Percentiles rank a stretch among this genome's conserved stretches.
Evolutionary conservation across 2,797 vertebrate genomes (phyloP).

Genomic region (Leuciscus waleckii): DNA sequence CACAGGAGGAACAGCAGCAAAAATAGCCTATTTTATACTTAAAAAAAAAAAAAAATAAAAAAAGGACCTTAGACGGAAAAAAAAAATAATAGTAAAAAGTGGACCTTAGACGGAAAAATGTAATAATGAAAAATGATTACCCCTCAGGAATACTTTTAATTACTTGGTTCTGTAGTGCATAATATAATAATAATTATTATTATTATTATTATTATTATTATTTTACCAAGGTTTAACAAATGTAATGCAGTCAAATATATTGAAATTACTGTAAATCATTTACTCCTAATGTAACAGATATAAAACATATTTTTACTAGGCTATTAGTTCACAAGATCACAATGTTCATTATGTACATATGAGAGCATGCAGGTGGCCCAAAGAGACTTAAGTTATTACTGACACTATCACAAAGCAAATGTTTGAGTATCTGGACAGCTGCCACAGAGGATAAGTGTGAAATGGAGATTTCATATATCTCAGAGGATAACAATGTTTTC

Average conservation of each 20-base stretch:
- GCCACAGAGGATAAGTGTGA: conserved; percentile 54
- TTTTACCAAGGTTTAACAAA: neutral
- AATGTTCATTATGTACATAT: conserved; percentile 40
- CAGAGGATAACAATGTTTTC: conserved; percentile 57
- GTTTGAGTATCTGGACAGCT: conserved; percentile 47
- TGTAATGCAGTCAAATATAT: neutral
- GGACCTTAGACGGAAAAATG: no score
- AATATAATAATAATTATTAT: no score
- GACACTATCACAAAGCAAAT: conserved; percentile 49
- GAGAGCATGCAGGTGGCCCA: conserved; percentile 37
- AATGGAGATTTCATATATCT: conserved; percentile 61
- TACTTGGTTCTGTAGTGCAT: neutral
- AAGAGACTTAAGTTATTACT: conserved; percentile 56
- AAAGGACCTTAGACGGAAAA: no score
- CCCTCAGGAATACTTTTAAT: neutral
- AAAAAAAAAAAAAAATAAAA: neutral
- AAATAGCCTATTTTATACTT: neutral
- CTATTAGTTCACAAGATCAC: conserved; percentile 41
- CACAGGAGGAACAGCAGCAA: neutral
- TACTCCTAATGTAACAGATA: neutral
- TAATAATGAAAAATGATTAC: neutral
- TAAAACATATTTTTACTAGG: conserved; percentile 23
- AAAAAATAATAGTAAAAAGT: no score
- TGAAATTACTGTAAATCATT: neutral
- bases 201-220: no score